phyloP scores from a whole-genome alignment of 2,797 vertebrate species.

The Pteronotus mesoamericanus region DNA sequence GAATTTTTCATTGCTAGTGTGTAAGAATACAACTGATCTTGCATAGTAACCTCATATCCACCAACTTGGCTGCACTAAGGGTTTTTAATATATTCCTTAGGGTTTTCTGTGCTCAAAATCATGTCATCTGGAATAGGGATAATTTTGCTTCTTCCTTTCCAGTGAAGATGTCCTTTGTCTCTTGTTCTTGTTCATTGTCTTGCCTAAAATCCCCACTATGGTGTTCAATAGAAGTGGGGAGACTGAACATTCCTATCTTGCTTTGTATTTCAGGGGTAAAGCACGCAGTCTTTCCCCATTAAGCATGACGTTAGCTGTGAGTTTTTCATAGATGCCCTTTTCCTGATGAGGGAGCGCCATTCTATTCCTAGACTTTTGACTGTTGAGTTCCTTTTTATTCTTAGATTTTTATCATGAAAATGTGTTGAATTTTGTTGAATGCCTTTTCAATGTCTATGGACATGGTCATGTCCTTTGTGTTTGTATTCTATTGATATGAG shows the following conservation, averaged over 20 bases:
- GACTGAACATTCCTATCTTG: background rate
- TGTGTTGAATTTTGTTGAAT: background rate
- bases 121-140: background rate
- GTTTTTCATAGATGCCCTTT: background rate
- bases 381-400: background rate
- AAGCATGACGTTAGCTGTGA: background rate
- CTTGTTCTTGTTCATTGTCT: background rate
- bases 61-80: background rate
- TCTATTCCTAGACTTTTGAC: background rate
- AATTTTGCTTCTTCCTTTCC: background rate
- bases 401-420: background rate
- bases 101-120: background rate
- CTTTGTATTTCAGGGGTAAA: too few relatives aligned
- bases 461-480: background rate
- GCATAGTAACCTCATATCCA: too few relatives aligned
- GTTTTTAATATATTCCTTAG: background rate
- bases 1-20: too few relatives aligned
- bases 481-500: background rate
- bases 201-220: background rate
- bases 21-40: too few relatives aligned
- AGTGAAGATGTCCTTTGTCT: background rate
- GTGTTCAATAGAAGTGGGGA: background rate
- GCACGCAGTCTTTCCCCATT: too few relatives aligned
- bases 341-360: background rate
- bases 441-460: background rate